phyloP scores from a whole-genome alignment of 2,888 invertebrate genomes.

The Ichneumoninae sp. region DNA sequence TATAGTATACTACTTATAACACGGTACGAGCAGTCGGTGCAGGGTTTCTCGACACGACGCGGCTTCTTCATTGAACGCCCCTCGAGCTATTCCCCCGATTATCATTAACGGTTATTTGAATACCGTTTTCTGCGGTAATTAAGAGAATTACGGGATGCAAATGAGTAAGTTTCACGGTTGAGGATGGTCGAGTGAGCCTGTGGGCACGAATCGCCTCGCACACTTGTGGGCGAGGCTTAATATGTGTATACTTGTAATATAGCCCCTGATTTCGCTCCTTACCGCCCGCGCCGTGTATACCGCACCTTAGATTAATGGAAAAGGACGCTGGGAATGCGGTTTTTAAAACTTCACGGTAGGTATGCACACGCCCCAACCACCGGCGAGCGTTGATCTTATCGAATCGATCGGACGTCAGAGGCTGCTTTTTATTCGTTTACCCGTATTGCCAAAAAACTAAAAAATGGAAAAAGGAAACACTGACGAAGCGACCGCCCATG shows the following conservation, averaged over 20 bases:
- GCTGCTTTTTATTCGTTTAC: slow-evolving; percentile 27
- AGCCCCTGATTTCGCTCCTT: slow-evolving; percentile 52
- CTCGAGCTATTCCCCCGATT: slow-evolving; percentile 31
- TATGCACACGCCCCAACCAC: slow-evolving; percentile 39
- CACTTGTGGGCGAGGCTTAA: not conserved
- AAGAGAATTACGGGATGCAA: slow-evolving; percentile 69
- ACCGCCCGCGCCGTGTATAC: slow-evolving; percentile 12
- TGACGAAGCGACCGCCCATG: slow-evolving; percentile 38
- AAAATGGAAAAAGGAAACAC: slow-evolving; percentile 30
- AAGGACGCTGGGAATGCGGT: slow-evolving; percentile 24
- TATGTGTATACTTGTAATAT: slow-evolving; percentile 13
- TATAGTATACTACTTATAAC: not conserved
- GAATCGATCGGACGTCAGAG: slow-evolving; percentile 30
- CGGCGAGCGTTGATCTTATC: slow-evolving; percentile 56
- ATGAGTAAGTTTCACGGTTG: slow-evolving; percentile 61
- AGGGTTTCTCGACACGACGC: slow-evolving; percentile 16
- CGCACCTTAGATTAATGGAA: slow-evolving; percentile 25
- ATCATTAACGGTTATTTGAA: slow-evolving; percentile 67
- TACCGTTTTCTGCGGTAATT: slow-evolving; percentile 66
- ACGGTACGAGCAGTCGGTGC: slow-evolving; percentile 6
- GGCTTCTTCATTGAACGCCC: slow-evolving; percentile 47
- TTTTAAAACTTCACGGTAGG: slow-evolving; percentile 38
- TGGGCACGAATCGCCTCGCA: not conserved
- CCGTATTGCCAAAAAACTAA: slow-evolving; percentile 18
- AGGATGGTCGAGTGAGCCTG: not conserved